Evolutionary conservation across 2,113 vertebrate species (phyloP).

Genomic region (Marcusenius ussheri): DNA sequence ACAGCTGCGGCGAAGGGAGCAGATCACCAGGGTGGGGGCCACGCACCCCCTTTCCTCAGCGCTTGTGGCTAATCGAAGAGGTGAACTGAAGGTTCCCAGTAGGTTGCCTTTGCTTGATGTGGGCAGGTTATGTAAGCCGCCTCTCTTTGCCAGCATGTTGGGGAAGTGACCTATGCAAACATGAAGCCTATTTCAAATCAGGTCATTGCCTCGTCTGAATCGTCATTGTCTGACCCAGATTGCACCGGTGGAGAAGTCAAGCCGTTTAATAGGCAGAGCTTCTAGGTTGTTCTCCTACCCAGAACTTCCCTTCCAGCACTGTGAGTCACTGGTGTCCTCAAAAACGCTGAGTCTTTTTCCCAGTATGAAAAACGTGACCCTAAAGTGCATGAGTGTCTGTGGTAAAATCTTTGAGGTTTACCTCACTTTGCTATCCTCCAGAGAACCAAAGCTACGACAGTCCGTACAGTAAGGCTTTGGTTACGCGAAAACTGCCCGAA

Average conservation of each 20-base stretch:
- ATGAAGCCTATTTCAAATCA: not conserved
- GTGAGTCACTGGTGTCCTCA: not conserved
- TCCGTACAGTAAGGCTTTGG: not conserved
- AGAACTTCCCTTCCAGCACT: slow-evolving; percentile 14
- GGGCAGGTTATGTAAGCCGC: not conserved
- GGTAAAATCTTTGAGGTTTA: not conserved
- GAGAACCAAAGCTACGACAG: not conserved
- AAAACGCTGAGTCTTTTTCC: not conserved
- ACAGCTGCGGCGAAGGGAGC: not conserved
- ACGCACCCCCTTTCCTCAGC: not conserved
- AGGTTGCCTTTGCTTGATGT: not conserved
- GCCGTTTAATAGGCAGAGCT: not conserved
- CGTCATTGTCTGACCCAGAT: slow-evolving; percentile 15
- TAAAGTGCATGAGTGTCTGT: not conserved
- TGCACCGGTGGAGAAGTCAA: not conserved
- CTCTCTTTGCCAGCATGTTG: not conserved
- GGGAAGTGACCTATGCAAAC: not conserved
- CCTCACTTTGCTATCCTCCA: not conserved
- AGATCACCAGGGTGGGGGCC: too few relatives aligned
- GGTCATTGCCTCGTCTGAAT: slow-evolving; percentile 9
- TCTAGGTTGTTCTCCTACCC: not conserved
- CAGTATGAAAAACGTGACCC: not conserved
- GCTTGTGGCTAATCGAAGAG: not conserved
- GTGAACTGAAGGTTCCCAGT: not conserved
- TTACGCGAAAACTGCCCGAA: not conserved